Conservation (phyloP, 2,797 vertebrate genomes). For the Merluccius polli region DNA sequence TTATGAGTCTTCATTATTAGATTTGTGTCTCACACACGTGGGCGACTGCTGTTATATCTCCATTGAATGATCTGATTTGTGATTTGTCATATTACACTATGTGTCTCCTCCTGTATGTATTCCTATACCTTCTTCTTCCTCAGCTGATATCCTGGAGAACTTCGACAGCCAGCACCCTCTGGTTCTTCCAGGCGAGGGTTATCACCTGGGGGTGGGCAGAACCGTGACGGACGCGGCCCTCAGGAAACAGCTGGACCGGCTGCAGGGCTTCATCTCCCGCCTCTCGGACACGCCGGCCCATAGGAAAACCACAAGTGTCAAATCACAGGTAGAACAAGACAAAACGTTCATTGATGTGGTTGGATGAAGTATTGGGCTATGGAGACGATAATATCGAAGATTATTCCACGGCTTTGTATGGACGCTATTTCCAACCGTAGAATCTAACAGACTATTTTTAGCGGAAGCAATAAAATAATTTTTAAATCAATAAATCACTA, state of each 20-base stretch:
- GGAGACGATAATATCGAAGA: background rate
- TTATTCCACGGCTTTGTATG: no score
- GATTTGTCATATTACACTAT: no score
- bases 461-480: no score
- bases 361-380: background rate
- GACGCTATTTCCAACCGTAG: no score
- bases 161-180: conserved; percentile 78
- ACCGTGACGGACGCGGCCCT: conserved; percentile 51
- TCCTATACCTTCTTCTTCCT: background rate
- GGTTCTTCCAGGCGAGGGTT: conserved; percentile 65
- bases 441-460: no score
- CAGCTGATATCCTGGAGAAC: conserved; percentile 73
- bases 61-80: no score
- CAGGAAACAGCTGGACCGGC: conserved; percentile 50
- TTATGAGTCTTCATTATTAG: no score
- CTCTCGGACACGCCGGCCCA: conserved; percentile 20
- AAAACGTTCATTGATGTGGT: background rate
- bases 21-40: no score
- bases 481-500: no score
- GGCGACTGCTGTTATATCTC: no score
- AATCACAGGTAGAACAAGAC: conserved; percentile 50
- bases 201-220: conserved; percentile 59
- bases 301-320: background rate
- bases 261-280: conserved; percentile 49
- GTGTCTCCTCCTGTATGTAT: no score